Evolutionary conservation across 2,888 invertebrate genomes (phyloP).

Genomic region (Drosophila seclusa): DNA sequence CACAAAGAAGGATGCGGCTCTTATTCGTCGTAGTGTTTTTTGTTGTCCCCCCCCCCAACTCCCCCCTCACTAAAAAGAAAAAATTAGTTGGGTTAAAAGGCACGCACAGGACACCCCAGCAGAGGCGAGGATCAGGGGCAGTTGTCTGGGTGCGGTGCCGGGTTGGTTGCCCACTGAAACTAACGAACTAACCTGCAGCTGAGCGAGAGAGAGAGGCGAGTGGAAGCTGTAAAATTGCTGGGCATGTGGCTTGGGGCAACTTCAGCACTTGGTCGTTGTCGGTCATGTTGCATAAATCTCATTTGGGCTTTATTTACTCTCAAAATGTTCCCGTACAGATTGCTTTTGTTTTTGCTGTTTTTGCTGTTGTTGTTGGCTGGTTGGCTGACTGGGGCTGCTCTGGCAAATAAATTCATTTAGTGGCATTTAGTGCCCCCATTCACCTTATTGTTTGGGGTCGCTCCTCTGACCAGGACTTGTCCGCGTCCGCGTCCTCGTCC

Average conservation of each 20-base stretch:
- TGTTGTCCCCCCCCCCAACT: conserved; percentile 6
- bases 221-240: conserved; percentile 1
- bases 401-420: conserved; percentile 82
- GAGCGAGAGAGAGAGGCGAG: background rate
- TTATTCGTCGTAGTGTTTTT: conserved; percentile 19
- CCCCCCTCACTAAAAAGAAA: background rate
- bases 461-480: conserved; percentile 43
- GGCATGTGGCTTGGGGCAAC: conserved; percentile 60
- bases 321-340: conserved; percentile 74
- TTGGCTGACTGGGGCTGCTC: conserved; percentile 27
- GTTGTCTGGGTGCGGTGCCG: conserved; percentile 62
- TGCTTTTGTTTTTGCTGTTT: conserved; percentile 46
- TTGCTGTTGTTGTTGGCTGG: conserved; percentile 5
- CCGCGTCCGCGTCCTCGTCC: background rate
- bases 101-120: conserved; percentile 48
- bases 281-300: conserved; percentile 82
- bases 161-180: conserved; percentile 79
- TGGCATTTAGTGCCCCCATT: conserved; percentile 81
- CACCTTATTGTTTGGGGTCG: conserved; percentile 79
- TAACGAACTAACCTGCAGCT: conserved; percentile 63
- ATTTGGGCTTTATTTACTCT: conserved; percentile 82
- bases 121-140: conserved; percentile 4
- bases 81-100: conserved; percentile 78
- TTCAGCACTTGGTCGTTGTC: conserved; percentile 80
- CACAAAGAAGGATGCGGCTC: conserved; percentile 42